phyloP scores from a whole-genome alignment of 2,888 invertebrate species.

The Gymnosoma rotundatum region DNA sequence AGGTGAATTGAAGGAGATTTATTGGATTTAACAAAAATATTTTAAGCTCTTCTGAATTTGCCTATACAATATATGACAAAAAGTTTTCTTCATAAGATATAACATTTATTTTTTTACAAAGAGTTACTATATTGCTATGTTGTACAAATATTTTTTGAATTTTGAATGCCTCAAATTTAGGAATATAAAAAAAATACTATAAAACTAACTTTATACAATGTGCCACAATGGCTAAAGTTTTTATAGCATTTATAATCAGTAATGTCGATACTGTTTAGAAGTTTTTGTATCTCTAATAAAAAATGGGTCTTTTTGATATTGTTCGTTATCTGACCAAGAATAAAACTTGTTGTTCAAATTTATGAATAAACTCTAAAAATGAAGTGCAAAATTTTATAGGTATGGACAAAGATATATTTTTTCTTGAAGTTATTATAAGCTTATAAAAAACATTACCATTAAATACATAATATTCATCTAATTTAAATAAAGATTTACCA shows the following conservation, averaged over 20 bases:
- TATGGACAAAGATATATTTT: background rate
- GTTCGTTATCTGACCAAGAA: background rate
- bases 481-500: too few relatives aligned
- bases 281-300: background rate
- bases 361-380: too few relatives aligned
- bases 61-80: too few relatives aligned
- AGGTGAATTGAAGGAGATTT: background rate
- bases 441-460: too few relatives aligned
- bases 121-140: background rate
- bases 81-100: too few relatives aligned
- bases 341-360: background rate
- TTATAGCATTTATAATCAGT: background rate
- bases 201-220: background rate
- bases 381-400: too few relatives aligned
- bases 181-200: background rate
- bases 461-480: too few relatives aligned
- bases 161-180: background rate
- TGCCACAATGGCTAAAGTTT: too few relatives aligned
- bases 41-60: too few relatives aligned
- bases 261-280: background rate
- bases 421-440: conserved; percentile 35
- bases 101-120: too few relatives aligned
- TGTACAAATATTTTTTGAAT: background rate
- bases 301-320: background rate
- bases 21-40: background rate